Percentiles rank a stretch among this genome's conserved stretches.
phyloP scores from a whole-genome alignment of 2,113 vertebrate genomes.

The Pavo muticus region DNA sequence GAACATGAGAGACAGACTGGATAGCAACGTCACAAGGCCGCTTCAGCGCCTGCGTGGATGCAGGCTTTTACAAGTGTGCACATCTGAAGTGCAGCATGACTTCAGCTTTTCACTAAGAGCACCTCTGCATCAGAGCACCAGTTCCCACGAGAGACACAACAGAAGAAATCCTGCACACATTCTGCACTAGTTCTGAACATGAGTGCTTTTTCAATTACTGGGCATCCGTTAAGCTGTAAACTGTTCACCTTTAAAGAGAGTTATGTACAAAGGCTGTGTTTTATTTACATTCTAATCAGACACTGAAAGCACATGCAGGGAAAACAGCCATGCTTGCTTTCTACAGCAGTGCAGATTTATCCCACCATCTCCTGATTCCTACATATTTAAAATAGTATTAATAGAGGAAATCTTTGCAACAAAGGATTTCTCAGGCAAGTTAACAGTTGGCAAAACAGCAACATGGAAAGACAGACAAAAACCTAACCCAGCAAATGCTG shows the following conservation, averaged over 20 bases:
- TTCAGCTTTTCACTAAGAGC: neutral
- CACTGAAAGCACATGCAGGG: rapidly evolving
- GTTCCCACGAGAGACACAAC: neutral
- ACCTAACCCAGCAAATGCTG: neutral
- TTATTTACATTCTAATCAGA: neutral
- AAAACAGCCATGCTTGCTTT: neutral
- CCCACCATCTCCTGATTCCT: neutral
- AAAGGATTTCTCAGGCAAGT: neutral
- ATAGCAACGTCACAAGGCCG: neutral
- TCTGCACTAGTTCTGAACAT: neutral
- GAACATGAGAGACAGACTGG: neutral
- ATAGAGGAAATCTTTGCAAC: neutral
- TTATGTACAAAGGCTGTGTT: rapidly evolving
- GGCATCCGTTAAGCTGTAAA: rapidly evolving
- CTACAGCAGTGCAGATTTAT: neutral
- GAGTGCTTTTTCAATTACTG: neutral
- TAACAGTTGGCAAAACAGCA: neutral
- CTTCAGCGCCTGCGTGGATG: neutral
- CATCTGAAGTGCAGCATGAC: neutral
- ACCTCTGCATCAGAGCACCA: neutral
- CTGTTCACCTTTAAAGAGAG: neutral
- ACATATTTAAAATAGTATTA: neutral
- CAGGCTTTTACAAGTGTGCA: too few species aligned
- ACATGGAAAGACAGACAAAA: slow-evolving; percentile 17
- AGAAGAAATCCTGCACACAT: rapidly evolving